Percentiles rank a stretch among this genome's conserved stretches.
Conservation (phyloP, 2,797 vertebrate genomes). For the Trachurus trachurus region DNA sequence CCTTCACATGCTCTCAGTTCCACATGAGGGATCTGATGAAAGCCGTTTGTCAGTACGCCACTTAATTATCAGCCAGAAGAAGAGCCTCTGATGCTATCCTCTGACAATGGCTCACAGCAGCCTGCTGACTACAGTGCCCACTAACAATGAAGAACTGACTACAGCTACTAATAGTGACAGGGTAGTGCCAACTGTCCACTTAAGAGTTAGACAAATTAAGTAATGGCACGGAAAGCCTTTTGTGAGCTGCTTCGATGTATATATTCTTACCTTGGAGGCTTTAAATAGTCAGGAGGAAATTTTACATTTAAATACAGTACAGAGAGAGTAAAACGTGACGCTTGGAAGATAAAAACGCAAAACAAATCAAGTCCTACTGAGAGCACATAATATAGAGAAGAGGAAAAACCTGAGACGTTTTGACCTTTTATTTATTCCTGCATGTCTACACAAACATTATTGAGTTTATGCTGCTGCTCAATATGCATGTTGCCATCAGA, state of each 20-base stretch:
- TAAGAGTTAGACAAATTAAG: slow-evolving; percentile 74
- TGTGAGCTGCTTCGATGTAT: slow-evolving; percentile 34
- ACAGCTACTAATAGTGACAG: slow-evolving; percentile 75
- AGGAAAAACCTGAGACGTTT: slow-evolving; percentile 33
- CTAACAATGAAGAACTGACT: slow-evolving; percentile 80
- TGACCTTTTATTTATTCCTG: slow-evolving; percentile 72
- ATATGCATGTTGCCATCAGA: slow-evolving; percentile 54
- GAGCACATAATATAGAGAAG: slow-evolving; percentile 46
- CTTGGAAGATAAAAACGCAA: slow-evolving; percentile 46
- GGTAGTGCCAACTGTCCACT: slow-evolving; percentile 76
- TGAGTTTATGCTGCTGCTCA: slow-evolving; percentile 49
- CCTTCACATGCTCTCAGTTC: slow-evolving; percentile 87
- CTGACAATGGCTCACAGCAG: slow-evolving; percentile 83
- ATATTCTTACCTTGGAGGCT: slow-evolving; percentile 35
- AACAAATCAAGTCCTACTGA: slow-evolving; percentile 40
- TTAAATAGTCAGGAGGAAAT: slow-evolving; percentile 25
- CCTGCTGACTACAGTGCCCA: slow-evolving; percentile 75
- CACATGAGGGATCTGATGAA: slow-evolving; percentile 89
- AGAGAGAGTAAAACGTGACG: slow-evolving; percentile 27
- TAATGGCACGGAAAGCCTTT: slow-evolving; percentile 47
- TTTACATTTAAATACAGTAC: slow-evolving; percentile 30
- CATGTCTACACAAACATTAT: slow-evolving; percentile 63
- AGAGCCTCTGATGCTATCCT: slow-evolving; percentile 82
- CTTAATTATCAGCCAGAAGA: slow-evolving; percentile 88
- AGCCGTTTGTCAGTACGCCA: slow-evolving; percentile 87